Base-by-base conservation (phyloP, 2,113 vertebrate genomes). In the Brienomyrus longianalis region DNA sequence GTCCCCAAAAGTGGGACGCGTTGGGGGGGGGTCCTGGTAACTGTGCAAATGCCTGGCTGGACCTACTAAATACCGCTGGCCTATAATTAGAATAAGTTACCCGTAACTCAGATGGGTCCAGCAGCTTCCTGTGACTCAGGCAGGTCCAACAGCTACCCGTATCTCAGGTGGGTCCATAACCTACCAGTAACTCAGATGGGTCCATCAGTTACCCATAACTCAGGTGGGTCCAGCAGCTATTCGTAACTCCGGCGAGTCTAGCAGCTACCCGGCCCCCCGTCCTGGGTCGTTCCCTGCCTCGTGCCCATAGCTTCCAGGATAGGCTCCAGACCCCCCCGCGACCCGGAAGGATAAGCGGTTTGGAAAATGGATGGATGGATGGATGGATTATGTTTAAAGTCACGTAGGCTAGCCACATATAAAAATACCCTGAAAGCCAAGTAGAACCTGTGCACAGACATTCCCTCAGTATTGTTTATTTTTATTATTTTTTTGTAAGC, bases 401-500 rank as follows among this genome's bases (percentile, higher is more conserved):
- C n/a, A 27, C 9, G n/a, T 27, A 66, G 10, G 59, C 23, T 1
- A 66, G 23, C 59, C n/a, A 27, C 9, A 27, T 66, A 66, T 27
- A 27, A n/a, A 59, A 66, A 66, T 66, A 27, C n/a, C 59, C n/a
- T 66, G 62, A 27, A n/a, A 27, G 62, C n/a, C 27, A 27, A 27
- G 62, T 8, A 27, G 8, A 66, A 66, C 10, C n/a, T 9, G 10
- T 3, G 3, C n/a, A 66, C 59, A 27, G 15, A 52, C 51, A 17
- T 52, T 52, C 15, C 15, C 51, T 19, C 15, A 52, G 51, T 52
- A 17, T 11, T 66, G 2, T 27, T 66, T 11, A 27, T 66, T 23
- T 66, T 66, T 3, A 19, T 85, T 10, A 9, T 5, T 80, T 93
- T n/a, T 94, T 92, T 50, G 94, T 83, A 83, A 83, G 35, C 19